Percentiles rank a stretch among this genome's conserved stretches.
Conservation (phyloP, 2,797 vertebrate genomes). For the Huso huso region DNA sequence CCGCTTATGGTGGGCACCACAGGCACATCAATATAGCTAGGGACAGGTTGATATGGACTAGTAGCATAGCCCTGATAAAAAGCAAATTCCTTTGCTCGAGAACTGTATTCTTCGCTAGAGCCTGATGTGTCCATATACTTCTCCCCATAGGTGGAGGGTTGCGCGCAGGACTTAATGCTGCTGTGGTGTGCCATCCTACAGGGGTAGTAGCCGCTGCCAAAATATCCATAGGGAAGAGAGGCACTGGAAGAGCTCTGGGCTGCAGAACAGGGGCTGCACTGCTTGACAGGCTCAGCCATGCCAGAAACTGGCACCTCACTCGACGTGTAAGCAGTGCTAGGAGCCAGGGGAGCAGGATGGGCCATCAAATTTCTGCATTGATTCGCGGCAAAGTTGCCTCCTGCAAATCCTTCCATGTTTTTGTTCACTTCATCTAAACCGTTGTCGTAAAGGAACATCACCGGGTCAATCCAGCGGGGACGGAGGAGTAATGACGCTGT, state of each 20-base stretch:
- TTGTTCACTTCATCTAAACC: slow-evolving; percentile 87
- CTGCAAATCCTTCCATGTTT: slow-evolving; percentile 87
- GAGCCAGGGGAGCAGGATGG: slow-evolving; percentile 85
- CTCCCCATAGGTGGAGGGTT: slow-evolving; percentile 77
- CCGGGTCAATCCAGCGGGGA: slow-evolving; percentile 97
- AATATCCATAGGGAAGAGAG: slow-evolving; percentile 93
- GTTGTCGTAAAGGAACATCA: slow-evolving; percentile 98
- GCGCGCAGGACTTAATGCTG: slow-evolving; percentile 84
- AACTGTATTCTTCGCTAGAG: slow-evolving; percentile 85
- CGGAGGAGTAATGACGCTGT: slow-evolving; percentile 97
- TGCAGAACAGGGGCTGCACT: slow-evolving; percentile 90
- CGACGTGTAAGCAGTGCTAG: slow-evolving; percentile 76
- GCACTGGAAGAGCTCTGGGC: slow-evolving; percentile 85
- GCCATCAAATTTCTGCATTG: slow-evolving; percentile 95
- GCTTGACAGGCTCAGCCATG: slow-evolving; percentile 86
- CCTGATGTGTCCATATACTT: slow-evolving; percentile 90
- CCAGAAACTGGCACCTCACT: slow-evolving; percentile 81
- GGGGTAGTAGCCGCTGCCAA: slow-evolving; percentile 90
- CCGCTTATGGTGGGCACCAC: slow-evolving; percentile 81
- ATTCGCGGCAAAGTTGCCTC: slow-evolving; percentile 84
- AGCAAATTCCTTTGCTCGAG: slow-evolving; percentile 89
- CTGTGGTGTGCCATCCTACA: slow-evolving; percentile 87
- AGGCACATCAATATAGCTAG: slow-evolving; percentile 89
- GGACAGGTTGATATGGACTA: slow-evolving; percentile 84
- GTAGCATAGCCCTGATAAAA: slow-evolving; percentile 94